Evolutionary conservation across 1,140 invertebrate species (phyloP).

Genomic region (Lepidotrigona ventralis): DNA sequence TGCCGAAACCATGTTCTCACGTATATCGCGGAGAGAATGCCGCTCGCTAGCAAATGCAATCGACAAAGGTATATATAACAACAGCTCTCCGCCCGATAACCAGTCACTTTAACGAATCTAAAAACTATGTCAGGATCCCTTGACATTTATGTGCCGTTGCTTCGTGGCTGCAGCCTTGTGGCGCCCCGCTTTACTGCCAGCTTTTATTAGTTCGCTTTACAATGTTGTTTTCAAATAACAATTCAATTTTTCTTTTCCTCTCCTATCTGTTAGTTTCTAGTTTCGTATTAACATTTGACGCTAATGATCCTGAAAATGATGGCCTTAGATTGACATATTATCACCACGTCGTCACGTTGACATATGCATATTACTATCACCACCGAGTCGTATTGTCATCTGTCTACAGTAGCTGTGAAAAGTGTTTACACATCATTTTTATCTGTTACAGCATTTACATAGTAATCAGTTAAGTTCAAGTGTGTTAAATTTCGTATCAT

Average conservation of each 20-base stretch:
- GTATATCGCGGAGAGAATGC: neutral
- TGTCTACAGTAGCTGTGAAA: too few relatives aligned
- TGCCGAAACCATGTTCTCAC: conserved; percentile 14
- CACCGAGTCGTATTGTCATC: too few relatives aligned
- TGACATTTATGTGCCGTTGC: conserved; percentile 61
- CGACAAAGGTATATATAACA: conserved; percentile 6
- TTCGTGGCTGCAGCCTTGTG: conserved; percentile 49
- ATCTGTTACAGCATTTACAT: neutral
- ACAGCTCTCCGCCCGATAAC: conserved; percentile 9
- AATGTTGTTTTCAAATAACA: neutral
- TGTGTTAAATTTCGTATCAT: neutral
- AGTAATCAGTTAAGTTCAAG: neutral
- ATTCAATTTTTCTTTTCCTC: neutral
- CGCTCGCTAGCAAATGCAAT: conserved; percentile 24
- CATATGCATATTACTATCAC: neutral
- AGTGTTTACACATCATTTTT: neutral
- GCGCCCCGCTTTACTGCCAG: conserved; percentile 26
- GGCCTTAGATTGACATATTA: neutral
- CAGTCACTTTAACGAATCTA: conserved; percentile 38
- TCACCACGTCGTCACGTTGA: neutral
- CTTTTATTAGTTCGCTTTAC: conserved; percentile 40
- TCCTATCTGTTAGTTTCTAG: neutral
- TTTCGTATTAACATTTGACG: neutral
- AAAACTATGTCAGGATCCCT: conserved; percentile 63
- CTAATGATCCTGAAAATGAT: neutral